Evolutionary conservation across 2,888 invertebrate genomes (phyloP), one percentile per base, ranked within the genome.

Genomic region (Eugnorisma glareosa): DNA sequence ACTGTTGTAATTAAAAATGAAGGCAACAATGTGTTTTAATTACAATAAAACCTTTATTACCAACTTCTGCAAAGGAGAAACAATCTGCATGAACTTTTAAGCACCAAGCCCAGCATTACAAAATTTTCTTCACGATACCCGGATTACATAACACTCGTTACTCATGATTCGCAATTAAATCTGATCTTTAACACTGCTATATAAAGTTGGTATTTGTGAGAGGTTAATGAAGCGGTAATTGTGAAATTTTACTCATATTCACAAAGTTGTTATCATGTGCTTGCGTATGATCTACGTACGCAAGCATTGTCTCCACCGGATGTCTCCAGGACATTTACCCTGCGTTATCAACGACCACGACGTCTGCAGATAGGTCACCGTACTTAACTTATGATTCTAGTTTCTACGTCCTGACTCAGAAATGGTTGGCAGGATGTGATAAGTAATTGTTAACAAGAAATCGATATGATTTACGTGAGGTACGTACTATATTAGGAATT

Each of bases 251-350:
- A 57, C 61, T 77, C 59, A n/a, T 79, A 54, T 70, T 83, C 54
- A 67, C 77, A 48, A 67, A 74, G 13, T 73, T 79, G 57, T 86
- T 86, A 86, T 81, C 81, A 77, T 40, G 8, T 70, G 63, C 37
- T 70, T 69, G 61, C 72, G 21, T 69, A 72, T 75, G 68, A 67
- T 79, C 69, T 83, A 48, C 70, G 71, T 37, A 68, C 21, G 68
- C 68, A 63, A 67, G 31, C 81, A 64, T 81, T 81, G 85, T 84
- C 82, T 87, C 79, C 81, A 75, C 83, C 88, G 91, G 92, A 91
- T 90, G 91, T 92, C 90, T 90, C 81, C 90, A 93, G 94, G 93
- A 93, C 93, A 90, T 92, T 91, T 93, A 93, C 92, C 91, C 93
- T 83, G 83, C 73, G 85, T 94, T 94, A 95, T 95, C 95, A 89